Percentiles rank a stretch among this genome's conserved stretches.
Conservation (phyloP, 2,888 invertebrate genomes). For the Eupithecia centaureata region DNA sequence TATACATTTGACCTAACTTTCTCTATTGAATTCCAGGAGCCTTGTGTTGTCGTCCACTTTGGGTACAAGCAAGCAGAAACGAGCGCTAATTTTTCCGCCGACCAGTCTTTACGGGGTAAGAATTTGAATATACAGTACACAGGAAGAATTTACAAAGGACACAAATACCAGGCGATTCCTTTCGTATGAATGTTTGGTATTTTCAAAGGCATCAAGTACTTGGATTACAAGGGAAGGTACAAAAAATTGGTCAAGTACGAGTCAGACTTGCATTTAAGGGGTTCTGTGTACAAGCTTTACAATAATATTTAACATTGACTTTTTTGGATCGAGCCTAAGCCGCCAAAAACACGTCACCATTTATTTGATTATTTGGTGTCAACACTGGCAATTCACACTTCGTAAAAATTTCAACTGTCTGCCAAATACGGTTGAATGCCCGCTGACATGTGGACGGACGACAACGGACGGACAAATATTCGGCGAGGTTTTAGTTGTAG, state of each 20-base stretch:
- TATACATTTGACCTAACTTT: neutral
- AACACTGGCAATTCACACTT: neutral
- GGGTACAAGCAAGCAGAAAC: constrained; percentile 62
- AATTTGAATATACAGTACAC: constrained; percentile 24
- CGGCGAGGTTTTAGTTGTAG: neutral
- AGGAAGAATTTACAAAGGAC: constrained; percentile 1
- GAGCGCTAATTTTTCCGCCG: constrained; percentile 71
- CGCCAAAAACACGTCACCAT: neutral
- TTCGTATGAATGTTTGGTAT: neutral
- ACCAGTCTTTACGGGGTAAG: constrained; percentile 79
- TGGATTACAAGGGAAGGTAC: neutral
- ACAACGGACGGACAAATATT: neutral
- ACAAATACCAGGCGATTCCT: neutral
- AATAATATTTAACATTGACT: no score
- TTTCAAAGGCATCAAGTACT: neutral
- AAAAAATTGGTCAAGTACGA: neutral
- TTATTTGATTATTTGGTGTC: neutral
- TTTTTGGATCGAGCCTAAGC: neutral
- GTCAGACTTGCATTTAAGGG: neutral
- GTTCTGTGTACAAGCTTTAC: neutral
- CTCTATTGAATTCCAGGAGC: constrained; percentile 47
- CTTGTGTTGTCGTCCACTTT: constrained; percentile 48
- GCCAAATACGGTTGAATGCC: neutral
- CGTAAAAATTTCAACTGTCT: neutral
- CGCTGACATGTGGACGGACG: neutral